These are phyloP conservation scores for Ceratothoa steindachneri DNA, from an alignment of 2,888 invertebrate genomes.

Conservation along the genomic window DNA sequence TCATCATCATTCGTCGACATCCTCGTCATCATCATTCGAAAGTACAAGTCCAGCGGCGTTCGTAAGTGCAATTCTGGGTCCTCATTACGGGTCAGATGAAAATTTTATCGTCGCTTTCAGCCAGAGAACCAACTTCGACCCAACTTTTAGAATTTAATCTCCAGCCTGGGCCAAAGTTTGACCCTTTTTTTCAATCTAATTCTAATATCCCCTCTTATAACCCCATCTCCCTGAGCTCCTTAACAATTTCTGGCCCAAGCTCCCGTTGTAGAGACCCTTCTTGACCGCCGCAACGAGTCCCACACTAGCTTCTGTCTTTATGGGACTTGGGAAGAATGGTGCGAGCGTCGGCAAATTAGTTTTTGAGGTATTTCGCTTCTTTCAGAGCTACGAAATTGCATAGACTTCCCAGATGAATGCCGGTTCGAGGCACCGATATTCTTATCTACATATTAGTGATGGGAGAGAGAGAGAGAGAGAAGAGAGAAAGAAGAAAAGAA, in stretches of 20 bases:
- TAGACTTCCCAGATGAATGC: no score
- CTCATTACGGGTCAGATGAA: slow-evolving; percentile 37
- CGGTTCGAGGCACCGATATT: no score
- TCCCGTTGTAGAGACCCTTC: no score
- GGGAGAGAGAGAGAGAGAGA: no score
- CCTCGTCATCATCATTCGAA: no score
- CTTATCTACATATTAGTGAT: no score
- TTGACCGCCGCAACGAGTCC: no score
- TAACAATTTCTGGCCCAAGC: not conserved
- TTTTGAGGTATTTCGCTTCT: not conserved
- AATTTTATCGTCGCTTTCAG: slow-evolving; percentile 41
- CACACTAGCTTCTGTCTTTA: slow-evolving; percentile 1
- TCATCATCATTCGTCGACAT: no score
- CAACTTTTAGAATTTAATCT: slow-evolving; percentile 44
- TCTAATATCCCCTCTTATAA: slow-evolving; percentile 17
- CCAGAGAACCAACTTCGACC: slow-evolving; percentile 37
- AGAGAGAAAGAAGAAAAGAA: no score
- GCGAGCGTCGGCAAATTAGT: not conserved
- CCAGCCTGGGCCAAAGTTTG: slow-evolving; percentile 42
- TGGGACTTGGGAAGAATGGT: not conserved
- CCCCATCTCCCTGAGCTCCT: slow-evolving; percentile 3
- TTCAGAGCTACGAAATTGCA: no score
- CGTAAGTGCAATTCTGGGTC: slow-evolving; percentile 18
- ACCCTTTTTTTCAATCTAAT: slow-evolving; percentile 36
- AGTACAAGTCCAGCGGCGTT: not conserved